A percentile compares a stretch with the other conserved stretches of the same genome.
Evolutionary conservation across 2,797 vertebrate species (phyloP).

Genomic region (Microchirus variegatus): DNA sequence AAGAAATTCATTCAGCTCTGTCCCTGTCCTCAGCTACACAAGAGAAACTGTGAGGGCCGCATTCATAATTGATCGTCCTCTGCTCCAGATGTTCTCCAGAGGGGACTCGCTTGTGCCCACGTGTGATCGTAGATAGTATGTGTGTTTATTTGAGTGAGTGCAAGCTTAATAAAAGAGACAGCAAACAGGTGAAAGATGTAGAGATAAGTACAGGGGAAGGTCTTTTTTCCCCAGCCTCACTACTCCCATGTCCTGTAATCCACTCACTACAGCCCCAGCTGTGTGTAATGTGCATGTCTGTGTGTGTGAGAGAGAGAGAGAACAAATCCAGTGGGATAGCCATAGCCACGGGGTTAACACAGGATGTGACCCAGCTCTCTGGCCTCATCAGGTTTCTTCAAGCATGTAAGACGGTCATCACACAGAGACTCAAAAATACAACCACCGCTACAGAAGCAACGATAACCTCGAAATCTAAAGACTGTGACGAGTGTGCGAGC

Average conservation of each 20-base stretch:
- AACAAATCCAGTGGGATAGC: slow-evolving; percentile 3
- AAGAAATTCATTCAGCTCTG: slow-evolving; percentile 39
- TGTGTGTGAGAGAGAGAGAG: slow-evolving; percentile 35
- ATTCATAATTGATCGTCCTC: slow-evolving; percentile 73
- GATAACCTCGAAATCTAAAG: neutral
- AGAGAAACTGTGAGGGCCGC: slow-evolving; percentile 50
- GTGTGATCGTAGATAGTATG: neutral
- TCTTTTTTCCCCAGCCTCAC: slow-evolving; percentile 14
- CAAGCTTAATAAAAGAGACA: slow-evolving; percentile 53
- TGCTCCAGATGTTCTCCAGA: slow-evolving; percentile 66
- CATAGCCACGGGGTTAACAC: slow-evolving; percentile 28
- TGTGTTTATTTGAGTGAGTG: slow-evolving; percentile 27
- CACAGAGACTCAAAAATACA: slow-evolving; percentile 14
- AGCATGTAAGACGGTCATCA: slow-evolving; percentile 43
- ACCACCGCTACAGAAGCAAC: slow-evolving; percentile 15
- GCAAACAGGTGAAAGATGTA: slow-evolving; percentile 63
- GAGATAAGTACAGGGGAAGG: slow-evolving; percentile 44
- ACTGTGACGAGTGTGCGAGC: neutral
- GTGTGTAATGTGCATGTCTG: neutral
- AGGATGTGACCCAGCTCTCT: slow-evolving; percentile 30
- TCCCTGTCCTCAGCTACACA: slow-evolving; percentile 43
- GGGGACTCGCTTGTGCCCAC: slow-evolving; percentile 31
- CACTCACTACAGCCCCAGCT: slow-evolving; percentile 26
- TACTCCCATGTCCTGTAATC: slow-evolving; percentile 24
- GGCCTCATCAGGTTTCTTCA: slow-evolving; percentile 47